A percentile compares a stretch with the other conserved stretches of the same genome.
phyloP scores from a whole-genome alignment of 2,797 vertebrate genomes.

The Sebastes aleutianus region DNA sequence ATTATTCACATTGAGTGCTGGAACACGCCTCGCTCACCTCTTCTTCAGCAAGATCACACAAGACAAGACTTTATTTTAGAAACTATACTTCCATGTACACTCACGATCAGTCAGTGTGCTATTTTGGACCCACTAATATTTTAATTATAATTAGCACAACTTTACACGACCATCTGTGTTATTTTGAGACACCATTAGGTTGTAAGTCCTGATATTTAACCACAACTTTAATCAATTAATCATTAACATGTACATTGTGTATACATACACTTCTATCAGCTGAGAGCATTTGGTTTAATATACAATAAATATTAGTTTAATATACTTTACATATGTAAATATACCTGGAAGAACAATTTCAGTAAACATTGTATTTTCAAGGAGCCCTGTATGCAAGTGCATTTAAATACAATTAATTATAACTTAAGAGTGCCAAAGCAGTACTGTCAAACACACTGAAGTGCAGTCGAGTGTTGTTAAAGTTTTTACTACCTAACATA shows the following conservation, averaged over 20 bases:
- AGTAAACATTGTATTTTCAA: too few relatives aligned
- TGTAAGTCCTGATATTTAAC: neutral
- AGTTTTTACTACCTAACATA: too few relatives aligned
- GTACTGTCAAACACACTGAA: too few relatives aligned
- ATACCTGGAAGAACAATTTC: neutral
- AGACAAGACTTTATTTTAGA: neutral
- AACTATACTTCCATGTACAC: neutral
- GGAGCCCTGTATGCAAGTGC: too few relatives aligned
- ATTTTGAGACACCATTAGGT: too few relatives aligned
- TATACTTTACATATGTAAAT: neutral
- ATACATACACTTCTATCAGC: neutral
- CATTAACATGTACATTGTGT: neutral
- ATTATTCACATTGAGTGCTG: neutral
- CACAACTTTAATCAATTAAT: neutral
- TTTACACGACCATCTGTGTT: neutral
- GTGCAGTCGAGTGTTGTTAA: too few relatives aligned
- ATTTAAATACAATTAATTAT: neutral
- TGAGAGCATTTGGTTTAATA: too few relatives aligned
- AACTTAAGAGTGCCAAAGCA: neutral
- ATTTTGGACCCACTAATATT: neutral
- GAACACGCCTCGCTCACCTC: neutral
- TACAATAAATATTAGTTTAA: neutral
- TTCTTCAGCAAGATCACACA: neutral
- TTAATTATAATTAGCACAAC: neutral
- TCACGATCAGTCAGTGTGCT: neutral